phyloP scores from a whole-genome alignment of 2,888 invertebrate genomes.

The Taphrorychus bicolor region DNA sequence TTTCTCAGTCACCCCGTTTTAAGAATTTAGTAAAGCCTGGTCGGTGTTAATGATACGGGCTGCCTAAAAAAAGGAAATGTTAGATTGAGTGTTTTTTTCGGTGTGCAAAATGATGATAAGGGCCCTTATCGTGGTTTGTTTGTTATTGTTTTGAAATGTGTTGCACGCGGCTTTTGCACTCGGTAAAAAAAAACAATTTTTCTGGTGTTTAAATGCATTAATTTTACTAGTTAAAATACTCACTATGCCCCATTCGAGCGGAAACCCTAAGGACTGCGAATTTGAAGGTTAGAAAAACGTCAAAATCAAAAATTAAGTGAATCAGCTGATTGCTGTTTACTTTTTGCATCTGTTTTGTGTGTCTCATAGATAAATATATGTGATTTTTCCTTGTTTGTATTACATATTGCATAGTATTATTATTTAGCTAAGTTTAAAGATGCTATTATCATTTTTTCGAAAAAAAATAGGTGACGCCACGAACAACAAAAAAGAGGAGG shows the following conservation, averaged over 20 bases:
- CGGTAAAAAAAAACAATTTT: slow-evolving; percentile 4
- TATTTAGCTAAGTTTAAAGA: slow-evolving; percentile 50
- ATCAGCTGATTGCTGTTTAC: slow-evolving; percentile 36
- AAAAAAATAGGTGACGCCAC: slow-evolving; percentile 65
- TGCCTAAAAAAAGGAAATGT: no score
- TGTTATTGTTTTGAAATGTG: slow-evolving; percentile 4
- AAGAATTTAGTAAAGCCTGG: no score
- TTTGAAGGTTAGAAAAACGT: slow-evolving; percentile 34
- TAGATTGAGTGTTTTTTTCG: no score
- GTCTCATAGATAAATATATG: no score
- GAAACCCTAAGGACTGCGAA: not conserved
- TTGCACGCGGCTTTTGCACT: slow-evolving; percentile 10
- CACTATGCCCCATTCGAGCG: no score
- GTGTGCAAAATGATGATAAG: not conserved
- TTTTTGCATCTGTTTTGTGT: not conserved
- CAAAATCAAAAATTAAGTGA: no score
- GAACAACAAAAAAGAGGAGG: slow-evolving; percentile 49
- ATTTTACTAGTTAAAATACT: no score
- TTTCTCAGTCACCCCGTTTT: not conserved
- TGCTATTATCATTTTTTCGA: slow-evolving; percentile 71
- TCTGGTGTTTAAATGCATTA: not conserved
- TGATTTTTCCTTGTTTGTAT: not conserved
- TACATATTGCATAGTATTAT: not conserved
- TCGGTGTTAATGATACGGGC: no score
- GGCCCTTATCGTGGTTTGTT: slow-evolving; percentile 4